Evolutionary conservation across 2,888 invertebrate species (phyloP).

Genomic region (Eugnorisma glareosa): DNA sequence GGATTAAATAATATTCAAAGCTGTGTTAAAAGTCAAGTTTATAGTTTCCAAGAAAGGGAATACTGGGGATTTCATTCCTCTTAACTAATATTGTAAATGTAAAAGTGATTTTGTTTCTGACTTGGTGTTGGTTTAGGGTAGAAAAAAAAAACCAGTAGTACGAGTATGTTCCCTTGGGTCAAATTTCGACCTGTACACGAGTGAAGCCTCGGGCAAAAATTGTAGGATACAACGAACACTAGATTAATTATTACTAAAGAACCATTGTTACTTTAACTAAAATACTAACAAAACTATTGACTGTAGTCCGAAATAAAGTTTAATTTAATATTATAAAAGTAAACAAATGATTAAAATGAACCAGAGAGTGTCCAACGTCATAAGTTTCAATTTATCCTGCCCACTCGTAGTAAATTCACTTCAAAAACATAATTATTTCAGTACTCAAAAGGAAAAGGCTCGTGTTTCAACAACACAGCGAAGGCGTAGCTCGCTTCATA

Average conservation of each 20-base stretch:
- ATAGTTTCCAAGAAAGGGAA: background rate
- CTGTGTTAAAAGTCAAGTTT: too few species aligned
- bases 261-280: too few species aligned
- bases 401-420: background rate
- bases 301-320: too few species aligned
- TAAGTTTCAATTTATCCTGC: background rate
- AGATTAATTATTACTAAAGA: background rate
- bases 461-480: slow-evolving; percentile 18
- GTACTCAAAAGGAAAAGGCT: background rate
- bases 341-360: background rate
- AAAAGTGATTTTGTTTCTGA: background rate
- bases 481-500: slow-evolving; percentile 1
- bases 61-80: background rate
- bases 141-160: background rate
- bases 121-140: background rate
- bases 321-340: too few species aligned
- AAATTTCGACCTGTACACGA: background rate
- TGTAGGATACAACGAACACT: background rate
- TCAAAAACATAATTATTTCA: slow-evolving; percentile 1
- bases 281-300: too few species aligned
- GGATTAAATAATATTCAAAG: slow-evolving; percentile 7
- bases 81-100: background rate
- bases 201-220: background rate
- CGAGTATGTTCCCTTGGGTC: background rate
- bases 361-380: background rate